Base-by-base conservation (phyloP, 1,140 invertebrate genomes). In the Parapsyche elsis region DNA sequence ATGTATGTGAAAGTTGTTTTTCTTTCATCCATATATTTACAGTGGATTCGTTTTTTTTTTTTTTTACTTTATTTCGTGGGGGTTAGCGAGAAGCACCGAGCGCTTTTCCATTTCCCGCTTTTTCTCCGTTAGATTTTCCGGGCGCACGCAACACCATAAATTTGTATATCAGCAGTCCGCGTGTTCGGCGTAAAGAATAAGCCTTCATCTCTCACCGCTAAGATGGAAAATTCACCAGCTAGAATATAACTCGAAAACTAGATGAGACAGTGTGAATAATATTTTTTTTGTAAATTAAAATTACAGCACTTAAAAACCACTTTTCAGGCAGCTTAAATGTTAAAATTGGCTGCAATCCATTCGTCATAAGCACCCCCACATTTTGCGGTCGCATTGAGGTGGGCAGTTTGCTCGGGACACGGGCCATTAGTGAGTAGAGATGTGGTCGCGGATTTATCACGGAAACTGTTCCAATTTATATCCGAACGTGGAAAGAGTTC, bases 71-170 rank as follows among this genome's bases (percentile, higher is more conserved):
- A 4, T 38, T 38, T 7, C 2, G 30, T 4, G 1, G 30, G 30
- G 30, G 30, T 38, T 38, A 38, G 30, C 30, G 30, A 38, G 30
- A 38, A 38, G 30, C 7, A 38, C 30, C 30, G 30, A 38, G 16
- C 57, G 57, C 21, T 61, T 61, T 61, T 61, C 57, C 57, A 61
- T 61, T 61, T 61, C 19, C 57, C 16, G 57, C 16, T 61, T 61
- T 61, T 61, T n/a, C 21, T 19, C 1, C 49, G 61, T 67, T 21
- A 23, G 61, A 67, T 21, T 67, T 21, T 67, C 30, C 30, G 64
- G 14, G 71, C 19, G 24, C 73, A 75, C 73, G 73, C 73, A 75
- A 75, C 45, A 75, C 46, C 23, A 75, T 75, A 75, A 67, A 49
- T 75, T 75, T 57, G 73, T 75, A 49, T 75, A 57, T 46, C 46